Evolutionary conservation across 2,797 vertebrate genomes (phyloP).

Genomic region (Macropus fuliginosus): DNA sequence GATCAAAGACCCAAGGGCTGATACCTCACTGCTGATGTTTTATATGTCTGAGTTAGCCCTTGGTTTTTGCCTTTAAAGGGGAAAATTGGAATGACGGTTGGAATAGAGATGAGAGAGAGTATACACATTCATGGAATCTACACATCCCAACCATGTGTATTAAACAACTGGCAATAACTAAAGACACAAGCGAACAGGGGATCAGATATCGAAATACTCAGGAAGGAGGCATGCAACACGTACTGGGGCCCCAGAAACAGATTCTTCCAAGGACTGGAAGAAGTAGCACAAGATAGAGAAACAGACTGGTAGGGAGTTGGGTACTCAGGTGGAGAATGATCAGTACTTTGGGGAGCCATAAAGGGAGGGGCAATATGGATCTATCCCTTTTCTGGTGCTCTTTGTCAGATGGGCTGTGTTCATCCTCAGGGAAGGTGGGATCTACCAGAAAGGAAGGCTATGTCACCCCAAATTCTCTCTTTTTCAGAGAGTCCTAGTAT

Average conservation of each 20-base stretch:
- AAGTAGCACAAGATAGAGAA: not conserved
- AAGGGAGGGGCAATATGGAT: not conserved
- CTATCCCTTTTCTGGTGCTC: not conserved
- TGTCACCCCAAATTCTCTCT: not conserved
- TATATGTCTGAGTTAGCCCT: not conserved
- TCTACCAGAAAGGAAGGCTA: not conserved
- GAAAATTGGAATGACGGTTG: not conserved
- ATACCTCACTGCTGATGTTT: not conserved
- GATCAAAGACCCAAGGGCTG: not conserved
- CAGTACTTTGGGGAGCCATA: not conserved
- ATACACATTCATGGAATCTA: not conserved
- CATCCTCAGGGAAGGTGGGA: too few relatives aligned
- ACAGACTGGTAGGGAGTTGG: not conserved
- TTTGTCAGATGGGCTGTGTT: not conserved
- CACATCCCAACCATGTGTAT: too few relatives aligned
- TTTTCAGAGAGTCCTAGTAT: not conserved
- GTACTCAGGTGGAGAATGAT: not conserved
- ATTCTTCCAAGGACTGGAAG: not conserved
- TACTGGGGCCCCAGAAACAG: not conserved
- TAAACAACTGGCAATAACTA: not conserved
- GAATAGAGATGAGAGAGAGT: not conserved
- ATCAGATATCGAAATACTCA: not conserved
- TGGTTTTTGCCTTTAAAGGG: not conserved
- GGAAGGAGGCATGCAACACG: not conserved
- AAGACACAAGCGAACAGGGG: not conserved